Percentiles rank a stretch among this genome's conserved stretches.
Evolutionary conservation across 2,113 vertebrate genomes (phyloP).

Genomic region (Gobius niger): DNA sequence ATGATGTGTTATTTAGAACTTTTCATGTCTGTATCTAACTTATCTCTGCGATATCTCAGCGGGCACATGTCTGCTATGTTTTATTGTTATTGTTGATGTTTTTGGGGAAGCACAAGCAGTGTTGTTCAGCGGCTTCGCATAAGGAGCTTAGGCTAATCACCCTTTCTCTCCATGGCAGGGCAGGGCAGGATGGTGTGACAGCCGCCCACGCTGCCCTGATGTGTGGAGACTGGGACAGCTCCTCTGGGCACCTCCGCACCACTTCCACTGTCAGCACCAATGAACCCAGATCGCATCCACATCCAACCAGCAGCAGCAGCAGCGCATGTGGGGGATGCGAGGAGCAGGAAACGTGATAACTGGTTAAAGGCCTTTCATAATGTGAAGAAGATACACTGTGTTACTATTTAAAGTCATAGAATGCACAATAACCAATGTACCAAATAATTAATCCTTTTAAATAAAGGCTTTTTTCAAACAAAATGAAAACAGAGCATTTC

Average conservation of each 20-base stretch:
- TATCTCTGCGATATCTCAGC: background rate
- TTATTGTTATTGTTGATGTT: slow-evolving; percentile 13
- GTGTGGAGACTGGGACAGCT: slow-evolving; percentile 21
- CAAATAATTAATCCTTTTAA: no score
- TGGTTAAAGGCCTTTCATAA: slow-evolving; percentile 3
- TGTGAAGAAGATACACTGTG: background rate
- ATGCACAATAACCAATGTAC: no score
- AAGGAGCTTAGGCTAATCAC: slow-evolving; percentile 33
- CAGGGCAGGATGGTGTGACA: slow-evolving; percentile 38
- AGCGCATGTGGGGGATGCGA: slow-evolving; percentile 2
- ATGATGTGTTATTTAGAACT: no score
- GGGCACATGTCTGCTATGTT: background rate
- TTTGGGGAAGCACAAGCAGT: slow-evolving; percentile 16
- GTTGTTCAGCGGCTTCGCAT: slow-evolving; percentile 20
- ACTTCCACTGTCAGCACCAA: slow-evolving; percentile 21
- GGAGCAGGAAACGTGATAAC: slow-evolving; percentile 4
- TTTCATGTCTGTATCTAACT: background rate
- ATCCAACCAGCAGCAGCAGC: slow-evolving; percentile 4
- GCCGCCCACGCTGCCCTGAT: slow-evolving; percentile 31
- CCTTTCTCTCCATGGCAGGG: slow-evolving; percentile 16
- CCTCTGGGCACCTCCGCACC: slow-evolving; percentile 15
- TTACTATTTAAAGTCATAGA: background rate
- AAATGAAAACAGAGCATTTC: no score
- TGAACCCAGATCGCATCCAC: slow-evolving; percentile 13
- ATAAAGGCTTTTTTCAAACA: no score